Conservation (phyloP, 2,797 vertebrate species). For the Enteromius radiatus region DNA sequence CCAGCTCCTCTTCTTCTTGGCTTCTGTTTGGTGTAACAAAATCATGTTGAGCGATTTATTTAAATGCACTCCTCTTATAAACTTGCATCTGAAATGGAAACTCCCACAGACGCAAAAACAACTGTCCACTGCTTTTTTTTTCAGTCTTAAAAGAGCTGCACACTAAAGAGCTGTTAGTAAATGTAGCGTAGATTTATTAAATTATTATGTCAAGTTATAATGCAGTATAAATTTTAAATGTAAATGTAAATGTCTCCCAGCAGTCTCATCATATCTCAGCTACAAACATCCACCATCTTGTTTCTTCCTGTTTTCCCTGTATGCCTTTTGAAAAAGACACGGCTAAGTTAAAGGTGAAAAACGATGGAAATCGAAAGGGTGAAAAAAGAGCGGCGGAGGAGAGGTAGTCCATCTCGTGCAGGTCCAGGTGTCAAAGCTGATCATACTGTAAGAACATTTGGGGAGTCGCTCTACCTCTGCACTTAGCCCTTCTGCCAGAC, state of each 20-base stretch:
- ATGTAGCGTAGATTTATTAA: neutral
- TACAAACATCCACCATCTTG: slow-evolving; percentile 14
- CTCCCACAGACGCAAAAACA: neutral
- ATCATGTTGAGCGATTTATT: neutral
- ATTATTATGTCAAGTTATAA: neutral
- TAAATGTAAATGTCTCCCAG: neutral
- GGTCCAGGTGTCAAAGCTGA: slow-evolving; percentile 90
- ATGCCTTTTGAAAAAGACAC: neutral
- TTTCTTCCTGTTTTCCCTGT: slow-evolving; percentile 10
- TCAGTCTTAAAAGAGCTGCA: too few relatives aligned
- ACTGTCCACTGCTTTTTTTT: neutral
- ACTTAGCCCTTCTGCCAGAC: slow-evolving; percentile 95
- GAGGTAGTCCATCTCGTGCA: slow-evolving; percentile 74
- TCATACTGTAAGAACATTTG: slow-evolving; percentile 92
- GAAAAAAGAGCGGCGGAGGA: slow-evolving; percentile 56
- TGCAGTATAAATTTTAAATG: neutral
- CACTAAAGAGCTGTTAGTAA: neutral
- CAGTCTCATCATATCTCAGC: neutral
- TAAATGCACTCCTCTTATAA: neutral
- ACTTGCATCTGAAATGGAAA: neutral
- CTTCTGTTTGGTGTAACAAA: too few relatives aligned
- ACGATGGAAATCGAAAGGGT: slow-evolving; percentile 23
- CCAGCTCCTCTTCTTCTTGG: too few relatives aligned
- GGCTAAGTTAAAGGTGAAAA: slow-evolving; percentile 30
- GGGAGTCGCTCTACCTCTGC: slow-evolving; percentile 87